phyloP scores from a whole-genome alignment of 2,797 vertebrate genomes.

The Cynodonichthys magdalenae region DNA sequence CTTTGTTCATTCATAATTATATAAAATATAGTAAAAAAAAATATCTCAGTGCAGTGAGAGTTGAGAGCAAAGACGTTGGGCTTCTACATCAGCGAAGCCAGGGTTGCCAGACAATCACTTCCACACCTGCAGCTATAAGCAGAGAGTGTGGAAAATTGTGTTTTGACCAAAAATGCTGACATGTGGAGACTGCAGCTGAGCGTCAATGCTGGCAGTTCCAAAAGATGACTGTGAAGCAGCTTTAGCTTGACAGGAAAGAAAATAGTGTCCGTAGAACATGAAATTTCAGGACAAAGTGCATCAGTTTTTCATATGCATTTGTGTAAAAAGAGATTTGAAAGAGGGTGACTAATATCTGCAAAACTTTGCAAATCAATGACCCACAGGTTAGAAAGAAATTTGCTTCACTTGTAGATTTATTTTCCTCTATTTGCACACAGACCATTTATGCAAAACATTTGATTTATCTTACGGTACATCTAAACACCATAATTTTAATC shows the following conservation, averaged over 20 bases:
- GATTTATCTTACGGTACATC: not conserved
- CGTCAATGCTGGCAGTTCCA: not conserved
- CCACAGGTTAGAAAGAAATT: not conserved
- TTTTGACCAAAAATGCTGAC: not conserved
- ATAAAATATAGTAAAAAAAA: not conserved
- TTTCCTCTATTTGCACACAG: not conserved
- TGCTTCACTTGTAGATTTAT: not conserved
- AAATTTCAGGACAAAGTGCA: not conserved
- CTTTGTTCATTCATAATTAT: not conserved
- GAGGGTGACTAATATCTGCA: not conserved
- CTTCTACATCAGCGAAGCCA: not conserved
- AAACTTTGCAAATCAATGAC: not conserved
- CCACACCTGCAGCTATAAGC: not conserved
- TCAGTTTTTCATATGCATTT: not conserved
- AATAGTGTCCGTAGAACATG: not conserved
- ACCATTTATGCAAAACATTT: constrained; percentile 2
- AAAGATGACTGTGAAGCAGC: not conserved
- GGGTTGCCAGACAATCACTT: not conserved
- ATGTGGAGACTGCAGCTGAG: not conserved
- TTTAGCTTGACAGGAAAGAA: not conserved
- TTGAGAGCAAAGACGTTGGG: not conserved
- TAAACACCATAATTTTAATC: constrained; percentile 16
- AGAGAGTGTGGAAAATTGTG: not conserved
- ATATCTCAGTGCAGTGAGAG: not conserved
- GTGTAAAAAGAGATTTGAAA: not conserved